Base-by-base conservation (phyloP, 2,113 vertebrate genomes). In the Rana temporaria region DNA sequence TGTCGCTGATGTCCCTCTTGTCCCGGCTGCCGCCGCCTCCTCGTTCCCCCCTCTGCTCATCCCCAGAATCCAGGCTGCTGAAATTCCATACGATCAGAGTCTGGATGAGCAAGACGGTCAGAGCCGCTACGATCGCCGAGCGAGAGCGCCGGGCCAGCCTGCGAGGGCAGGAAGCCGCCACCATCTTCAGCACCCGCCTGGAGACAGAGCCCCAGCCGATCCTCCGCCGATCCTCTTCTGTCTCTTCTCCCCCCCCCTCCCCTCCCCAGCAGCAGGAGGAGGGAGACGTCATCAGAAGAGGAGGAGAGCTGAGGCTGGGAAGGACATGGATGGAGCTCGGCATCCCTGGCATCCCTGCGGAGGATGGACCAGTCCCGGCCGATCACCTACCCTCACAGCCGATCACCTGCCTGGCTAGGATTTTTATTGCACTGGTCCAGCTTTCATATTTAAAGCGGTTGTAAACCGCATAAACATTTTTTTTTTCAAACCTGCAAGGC, bases 41-140 rank as follows among this genome's bases (percentile, higher is more conserved):
- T 74, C 63, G 67, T 55, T 89, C 93, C 88, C 90, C 91, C 72
- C 90, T 91, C 86, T 92, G 85, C n/a, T 94, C 95, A 80, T 94
- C 92, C 38, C 92, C 95, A 34, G 94, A 94, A 91, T 97, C 96
- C 52, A 97, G 91, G 92, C 94, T 96, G 90, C 93, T 95, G 94
- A 97, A 96, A 94, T 96, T 97, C 96, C 96, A 97, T 87, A 96
- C 95, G 60, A 97, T 91, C 85, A 97, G 94, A 72, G 96, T 97
- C 92, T 97, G 96, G 87, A 97, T 90, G 84, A 97, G 95, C 89
- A 97, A 90, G 86, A 97, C 94, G 16, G 94, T 95, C 87, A 97
- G 96, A 81, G 96, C 96, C 79, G 94, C 94, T 19, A 96, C 92
- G 80, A 97, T 90, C 87, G 95, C 96, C 88, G 96, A 96, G 87